Evolutionary conservation across 2,888 invertebrate species (phyloP).

Genomic region (Thera obeliscata): DNA sequence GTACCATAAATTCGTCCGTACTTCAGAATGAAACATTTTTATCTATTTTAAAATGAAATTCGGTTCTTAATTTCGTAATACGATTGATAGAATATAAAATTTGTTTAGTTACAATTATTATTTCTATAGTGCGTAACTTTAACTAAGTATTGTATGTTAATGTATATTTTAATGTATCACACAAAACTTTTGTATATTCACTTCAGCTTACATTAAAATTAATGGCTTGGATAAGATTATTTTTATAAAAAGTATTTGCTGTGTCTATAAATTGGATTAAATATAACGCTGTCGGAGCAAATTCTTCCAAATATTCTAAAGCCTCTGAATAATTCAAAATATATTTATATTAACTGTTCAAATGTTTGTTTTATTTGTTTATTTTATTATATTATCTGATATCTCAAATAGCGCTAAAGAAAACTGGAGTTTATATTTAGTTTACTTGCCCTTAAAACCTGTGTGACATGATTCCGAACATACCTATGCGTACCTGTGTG

Average conservation of each 20-base stretch:
- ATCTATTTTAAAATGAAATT: not conserved
- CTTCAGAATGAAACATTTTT: not conserved
- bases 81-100: constrained; percentile 19
- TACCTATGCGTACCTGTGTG: no score
- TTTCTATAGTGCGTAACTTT: constrained; percentile 8
- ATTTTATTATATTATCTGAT: no score
- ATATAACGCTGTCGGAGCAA: constrained; percentile 66
- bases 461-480: no score
- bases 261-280: constrained; percentile 57
- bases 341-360: constrained; percentile 85
- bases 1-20: not conserved
- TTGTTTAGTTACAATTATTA: constrained; percentile 26
- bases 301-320: constrained; percentile 84
- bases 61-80: constrained; percentile 6
- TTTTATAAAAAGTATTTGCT: constrained; percentile 58
- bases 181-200: constrained; percentile 37
- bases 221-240: constrained; percentile 65
- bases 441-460: no score
- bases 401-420: no score
- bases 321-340: constrained; percentile 85
- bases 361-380: constrained; percentile 71
- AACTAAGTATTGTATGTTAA: constrained; percentile 25
- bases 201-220: constrained; percentile 41
- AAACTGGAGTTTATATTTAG: no score
- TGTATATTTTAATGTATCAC: constrained; percentile 36